Conservation (phyloP, 2,113 vertebrate genomes). For the Tilapia sparmanii region DNA sequence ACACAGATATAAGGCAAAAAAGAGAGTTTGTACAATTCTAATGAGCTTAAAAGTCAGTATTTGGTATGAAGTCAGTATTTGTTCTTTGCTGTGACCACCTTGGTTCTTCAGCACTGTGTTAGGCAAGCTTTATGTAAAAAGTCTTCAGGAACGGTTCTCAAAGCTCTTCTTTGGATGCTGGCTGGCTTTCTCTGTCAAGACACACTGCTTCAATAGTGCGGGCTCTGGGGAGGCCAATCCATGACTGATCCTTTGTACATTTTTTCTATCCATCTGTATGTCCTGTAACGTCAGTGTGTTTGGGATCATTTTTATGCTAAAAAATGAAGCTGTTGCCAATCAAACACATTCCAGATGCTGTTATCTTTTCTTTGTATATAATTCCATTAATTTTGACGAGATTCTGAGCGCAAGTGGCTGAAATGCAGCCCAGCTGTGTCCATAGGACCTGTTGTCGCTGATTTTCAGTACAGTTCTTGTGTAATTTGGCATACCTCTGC, state of each 20-base stretch:
- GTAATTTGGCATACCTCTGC: neutral
- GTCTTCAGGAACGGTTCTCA: neutral
- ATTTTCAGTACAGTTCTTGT: neutral
- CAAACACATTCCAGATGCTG: neutral
- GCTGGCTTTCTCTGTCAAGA: neutral
- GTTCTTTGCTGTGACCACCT: neutral
- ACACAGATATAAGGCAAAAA: neutral
- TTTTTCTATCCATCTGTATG: neutral
- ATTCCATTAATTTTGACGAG: neutral
- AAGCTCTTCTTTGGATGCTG: neutral
- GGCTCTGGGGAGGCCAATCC: neutral
- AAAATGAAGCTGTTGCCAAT: neutral
- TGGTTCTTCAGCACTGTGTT: neutral
- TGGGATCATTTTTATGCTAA: neutral
- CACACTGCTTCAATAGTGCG: neutral
- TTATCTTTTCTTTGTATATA: neutral
- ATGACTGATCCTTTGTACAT: neutral
- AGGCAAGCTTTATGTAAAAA: neutral
- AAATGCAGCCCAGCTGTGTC: neutral
- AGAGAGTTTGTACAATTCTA: neutral
- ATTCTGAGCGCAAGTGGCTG: neutral
- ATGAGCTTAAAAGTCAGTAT: neutral
- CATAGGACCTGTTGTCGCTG: neutral
- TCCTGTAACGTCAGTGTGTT: neutral
- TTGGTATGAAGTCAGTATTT: neutral